Evolutionary conservation across 2,888 invertebrate species (phyloP), one percentile per base, ranked within the genome.

Genomic region (Lithophane semibrunnea): DNA sequence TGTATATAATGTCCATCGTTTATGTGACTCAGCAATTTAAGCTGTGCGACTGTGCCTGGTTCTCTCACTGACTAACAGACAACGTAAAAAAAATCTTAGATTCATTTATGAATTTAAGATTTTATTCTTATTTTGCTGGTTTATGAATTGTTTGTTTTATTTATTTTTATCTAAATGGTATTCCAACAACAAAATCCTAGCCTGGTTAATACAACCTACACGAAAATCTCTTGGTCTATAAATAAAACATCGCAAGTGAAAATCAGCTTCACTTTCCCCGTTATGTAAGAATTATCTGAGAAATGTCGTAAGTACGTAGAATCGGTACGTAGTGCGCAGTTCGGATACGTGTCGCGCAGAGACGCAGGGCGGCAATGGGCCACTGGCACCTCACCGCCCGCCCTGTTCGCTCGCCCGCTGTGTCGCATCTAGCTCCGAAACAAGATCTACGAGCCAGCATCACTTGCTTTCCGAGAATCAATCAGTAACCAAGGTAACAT

Each of bases 271-370:
- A 56, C 61, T 84, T 80, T 74, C 54, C 67, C 44, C 29, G 66
- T 74, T 82, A 79, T 42, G 52, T 72, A 71, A 80, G 67, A 63
- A 58, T 63, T 56, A 64, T 71, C 56, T 65, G 65, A 61, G 60
- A 80, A 66, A 78, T 69, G n/a, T 67, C 56, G 61, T 29, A 29
- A 29, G 29, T 61, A 83, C 47, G 58, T 82, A 70, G 83, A 86
- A 84, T 85, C 82, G 72, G 87, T 79, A 80, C 85, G 87, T 82
- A 88, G 77, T 93, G 94, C 94, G 95, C 94, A 93, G 90, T 86
- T 78, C 83, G 88, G 80, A 83, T 83, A 80, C 86, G 81, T 66
- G 77, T 76, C 83, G 83, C 86, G 86, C 86, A 75, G 82, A 77
- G 78, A 83, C 80, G 82, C 81, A 44, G 83, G 87, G 90, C 92